These are phyloP conservation scores for Magallana ariakensis DNA, from an alignment of 1,140 invertebrate species.

Conservation along the genomic window DNA sequence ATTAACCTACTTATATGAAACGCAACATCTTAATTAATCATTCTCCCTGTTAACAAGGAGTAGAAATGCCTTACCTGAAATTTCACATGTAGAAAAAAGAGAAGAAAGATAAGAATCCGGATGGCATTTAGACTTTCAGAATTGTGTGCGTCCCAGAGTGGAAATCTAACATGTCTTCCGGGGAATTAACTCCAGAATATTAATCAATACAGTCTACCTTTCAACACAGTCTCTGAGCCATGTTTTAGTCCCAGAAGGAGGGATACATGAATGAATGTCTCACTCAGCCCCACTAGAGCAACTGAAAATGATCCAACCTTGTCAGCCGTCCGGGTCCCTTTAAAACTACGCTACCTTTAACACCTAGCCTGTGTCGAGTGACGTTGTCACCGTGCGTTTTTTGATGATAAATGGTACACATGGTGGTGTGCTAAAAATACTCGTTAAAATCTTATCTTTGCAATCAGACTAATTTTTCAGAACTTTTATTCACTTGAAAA, in stretches of 20 bases:
- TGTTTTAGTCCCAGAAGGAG: background rate
- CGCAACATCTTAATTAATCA: constrained; percentile 7
- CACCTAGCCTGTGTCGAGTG: constrained; percentile 2
- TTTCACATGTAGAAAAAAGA: background rate
- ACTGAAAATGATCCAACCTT: constrained; percentile 1
- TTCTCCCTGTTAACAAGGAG: background rate
- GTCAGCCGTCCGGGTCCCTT: background rate
- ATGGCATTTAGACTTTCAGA: background rate
- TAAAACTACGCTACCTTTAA: constrained; percentile 31
- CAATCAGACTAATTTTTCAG: constrained; percentile 30
- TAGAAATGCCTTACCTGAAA: background rate
- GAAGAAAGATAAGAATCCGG: background rate
- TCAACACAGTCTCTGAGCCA: background rate
- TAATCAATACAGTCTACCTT: constrained; percentile 22
- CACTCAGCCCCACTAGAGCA: background rate
- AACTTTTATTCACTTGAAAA: constrained; percentile 32
- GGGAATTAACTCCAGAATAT: background rate
- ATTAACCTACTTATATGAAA: constrained; percentile 19
- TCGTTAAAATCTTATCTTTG: constrained; percentile 31
- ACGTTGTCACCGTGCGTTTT: background rate
- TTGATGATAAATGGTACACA: constrained; percentile 28
- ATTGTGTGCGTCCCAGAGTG: background rate
- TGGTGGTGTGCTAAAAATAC: constrained; percentile 29
- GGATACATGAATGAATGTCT: constrained; percentile 25
- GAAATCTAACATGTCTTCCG: constrained; percentile 7